Percentiles rank a stretch among this genome's conserved stretches.
Conservation (phyloP, 2,797 vertebrate genomes). For the Odontamblyopus rebecca region DNA sequence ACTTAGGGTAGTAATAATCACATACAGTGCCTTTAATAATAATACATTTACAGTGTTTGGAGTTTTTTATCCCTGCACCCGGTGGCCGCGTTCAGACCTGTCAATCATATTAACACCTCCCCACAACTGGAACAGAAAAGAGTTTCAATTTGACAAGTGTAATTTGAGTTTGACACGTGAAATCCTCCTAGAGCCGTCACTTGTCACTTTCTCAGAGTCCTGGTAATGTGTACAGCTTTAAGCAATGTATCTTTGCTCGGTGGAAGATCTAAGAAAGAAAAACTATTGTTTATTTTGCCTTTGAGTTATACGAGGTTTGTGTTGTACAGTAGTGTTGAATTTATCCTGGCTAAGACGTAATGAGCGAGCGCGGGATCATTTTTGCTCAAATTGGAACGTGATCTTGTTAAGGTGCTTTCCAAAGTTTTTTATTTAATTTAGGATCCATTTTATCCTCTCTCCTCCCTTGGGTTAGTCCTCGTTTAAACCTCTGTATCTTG, state of each 20-base stretch:
- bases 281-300: background rate
- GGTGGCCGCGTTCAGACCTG: background rate
- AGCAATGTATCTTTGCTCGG: constrained; percentile 23
- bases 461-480: no score
- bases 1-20: background rate
- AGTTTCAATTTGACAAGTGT: constrained; percentile 21
- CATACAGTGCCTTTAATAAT: background rate
- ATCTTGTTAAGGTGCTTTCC: no score
- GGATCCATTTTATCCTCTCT: no score
- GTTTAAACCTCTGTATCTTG: no score
- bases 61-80: background rate
- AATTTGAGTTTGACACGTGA: constrained; percentile 16
- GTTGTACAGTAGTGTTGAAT: background rate
- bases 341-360: background rate
- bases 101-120: constrained; percentile 12
- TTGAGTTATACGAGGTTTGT: background rate
- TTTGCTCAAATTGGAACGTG: no score
- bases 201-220: constrained; percentile 31
- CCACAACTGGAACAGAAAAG: constrained; percentile 14
- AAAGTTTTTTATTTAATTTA: no score
- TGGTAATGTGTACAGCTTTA: constrained; percentile 37
- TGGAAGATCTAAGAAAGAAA: constrained; percentile 25
- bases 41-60: background rate
- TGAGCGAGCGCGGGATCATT: background rate
- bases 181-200: constrained; percentile 13